phyloP scores from a whole-genome alignment of 92 coral and sea anemone species.

The Umimayanthus chanpuru region DNA sequence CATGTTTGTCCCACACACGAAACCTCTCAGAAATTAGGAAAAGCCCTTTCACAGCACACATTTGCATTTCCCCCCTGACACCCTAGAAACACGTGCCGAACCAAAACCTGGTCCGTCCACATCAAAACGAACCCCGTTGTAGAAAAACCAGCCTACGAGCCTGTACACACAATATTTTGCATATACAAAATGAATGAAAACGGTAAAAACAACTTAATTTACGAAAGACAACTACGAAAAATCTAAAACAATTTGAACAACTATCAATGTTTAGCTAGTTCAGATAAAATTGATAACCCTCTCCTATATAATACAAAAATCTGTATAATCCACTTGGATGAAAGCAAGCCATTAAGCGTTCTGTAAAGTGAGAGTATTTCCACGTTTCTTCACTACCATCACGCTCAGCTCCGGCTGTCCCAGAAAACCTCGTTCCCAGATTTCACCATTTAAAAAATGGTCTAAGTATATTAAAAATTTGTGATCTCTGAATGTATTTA shows the following conservation, averaged over 20 bases:
- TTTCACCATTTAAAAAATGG: too few species aligned
- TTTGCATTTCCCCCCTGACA: too few species aligned
- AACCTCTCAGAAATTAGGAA: too few species aligned
- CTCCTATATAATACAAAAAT: conserved; percentile 25
- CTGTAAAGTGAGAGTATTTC: background rate
- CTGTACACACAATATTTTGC: background rate
- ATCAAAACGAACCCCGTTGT: too few species aligned
- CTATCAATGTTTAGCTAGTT: background rate
- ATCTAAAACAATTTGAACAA: background rate
- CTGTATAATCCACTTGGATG: conserved; percentile 3
- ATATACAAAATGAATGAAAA: conserved; percentile 11
- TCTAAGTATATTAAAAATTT: too few species aligned
- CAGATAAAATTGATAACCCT: background rate
- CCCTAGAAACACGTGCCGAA: too few species aligned
- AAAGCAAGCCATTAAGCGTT: conserved; percentile 3
- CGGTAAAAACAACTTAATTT: background rate
- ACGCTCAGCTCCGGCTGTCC: background rate
- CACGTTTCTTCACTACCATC: background rate
- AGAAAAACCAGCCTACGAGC: too few species aligned
- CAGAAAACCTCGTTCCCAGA: too few species aligned
- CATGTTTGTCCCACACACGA: too few species aligned
- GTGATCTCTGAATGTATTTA: too few species aligned
- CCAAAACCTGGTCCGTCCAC: too few species aligned
- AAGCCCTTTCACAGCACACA: too few species aligned
- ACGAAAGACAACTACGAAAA: conserved; percentile 7